phyloP scores from a whole-genome alignment of 23 tunicate species.

The Halocynthia aurantium region DNA sequence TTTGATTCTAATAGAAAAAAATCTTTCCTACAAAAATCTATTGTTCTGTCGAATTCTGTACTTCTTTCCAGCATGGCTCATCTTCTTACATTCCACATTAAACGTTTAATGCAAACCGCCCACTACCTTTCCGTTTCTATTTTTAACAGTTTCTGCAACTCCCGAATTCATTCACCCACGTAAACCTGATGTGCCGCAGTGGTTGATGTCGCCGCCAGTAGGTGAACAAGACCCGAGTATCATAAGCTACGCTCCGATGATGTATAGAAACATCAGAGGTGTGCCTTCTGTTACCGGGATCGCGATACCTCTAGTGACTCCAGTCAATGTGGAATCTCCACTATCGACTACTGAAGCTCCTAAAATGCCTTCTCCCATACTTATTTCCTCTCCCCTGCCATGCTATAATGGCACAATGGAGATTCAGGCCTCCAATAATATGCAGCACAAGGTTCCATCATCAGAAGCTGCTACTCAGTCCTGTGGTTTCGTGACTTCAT shows the following conservation, averaged over 20 bases:
- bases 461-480: neutral
- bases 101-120: too few species aligned
- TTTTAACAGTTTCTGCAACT: slow-evolving; percentile 33
- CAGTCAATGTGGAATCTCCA: neutral
- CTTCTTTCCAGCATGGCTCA: neutral
- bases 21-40: too few species aligned
- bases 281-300: slow-evolving; percentile 24
- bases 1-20: too few species aligned
- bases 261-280: slow-evolving; percentile 9
- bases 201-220: slow-evolving; percentile 86
- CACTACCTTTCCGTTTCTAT: too few species aligned
- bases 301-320: slow-evolving; percentile 14
- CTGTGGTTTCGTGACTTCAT: neutral
- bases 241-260: slow-evolving; percentile 38
- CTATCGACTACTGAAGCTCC: neutral
- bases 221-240: slow-evolving; percentile 29
- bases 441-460: neutral
- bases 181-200: slow-evolving; percentile 59
- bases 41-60: neutral
- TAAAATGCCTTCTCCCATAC: neutral
- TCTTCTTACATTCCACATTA: neutral
- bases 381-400: slow-evolving; percentile 4
- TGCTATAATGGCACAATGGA: neutral
- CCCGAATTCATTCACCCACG: slow-evolving; percentile 87
- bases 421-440: too few species aligned